Conservation (phyloP, 2,113 vertebrate genomes). For the Microtus ochrogaster region DNA sequence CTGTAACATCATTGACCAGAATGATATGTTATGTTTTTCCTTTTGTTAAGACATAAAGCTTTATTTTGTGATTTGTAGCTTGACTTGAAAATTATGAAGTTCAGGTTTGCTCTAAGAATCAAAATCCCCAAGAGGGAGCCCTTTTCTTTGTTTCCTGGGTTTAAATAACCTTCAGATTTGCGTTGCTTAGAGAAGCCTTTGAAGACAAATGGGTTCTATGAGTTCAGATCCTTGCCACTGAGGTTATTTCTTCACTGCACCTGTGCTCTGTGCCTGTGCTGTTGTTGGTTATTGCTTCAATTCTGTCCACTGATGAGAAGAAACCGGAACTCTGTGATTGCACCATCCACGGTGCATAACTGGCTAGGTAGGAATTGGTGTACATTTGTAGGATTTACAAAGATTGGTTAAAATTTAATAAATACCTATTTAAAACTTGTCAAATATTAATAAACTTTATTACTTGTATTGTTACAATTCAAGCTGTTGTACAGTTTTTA, state of each 20-base stretch:
- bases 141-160: background rate
- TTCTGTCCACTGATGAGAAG: background rate
- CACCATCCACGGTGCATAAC: background rate
- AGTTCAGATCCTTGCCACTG: background rate
- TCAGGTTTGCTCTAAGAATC: conserved; percentile 31
- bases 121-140: background rate
- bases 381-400: conserved; percentile 12
- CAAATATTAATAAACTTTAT: background rate
- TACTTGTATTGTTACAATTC: background rate
- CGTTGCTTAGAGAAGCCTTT: background rate
- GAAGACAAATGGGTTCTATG: background rate
- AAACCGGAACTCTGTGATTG: background rate
- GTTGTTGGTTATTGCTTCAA: background rate
- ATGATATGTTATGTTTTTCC: background rate
- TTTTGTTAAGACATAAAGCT: background rate
- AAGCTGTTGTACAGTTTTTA: conserved; percentile 32
- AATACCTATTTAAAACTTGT: background rate
- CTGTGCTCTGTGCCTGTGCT: background rate
- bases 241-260: background rate
- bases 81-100: conserved; percentile 24
- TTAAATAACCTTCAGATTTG: conserved; percentile 33
- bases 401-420: conserved; percentile 41
- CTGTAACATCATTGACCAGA: background rate
- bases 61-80: conserved; percentile 36
- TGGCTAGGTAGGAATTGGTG: background rate